These are phyloP conservation scores for Eptesicus fuscus DNA, from an alignment of 2,113 vertebrate genomes.

Conservation along the genomic window DNA sequence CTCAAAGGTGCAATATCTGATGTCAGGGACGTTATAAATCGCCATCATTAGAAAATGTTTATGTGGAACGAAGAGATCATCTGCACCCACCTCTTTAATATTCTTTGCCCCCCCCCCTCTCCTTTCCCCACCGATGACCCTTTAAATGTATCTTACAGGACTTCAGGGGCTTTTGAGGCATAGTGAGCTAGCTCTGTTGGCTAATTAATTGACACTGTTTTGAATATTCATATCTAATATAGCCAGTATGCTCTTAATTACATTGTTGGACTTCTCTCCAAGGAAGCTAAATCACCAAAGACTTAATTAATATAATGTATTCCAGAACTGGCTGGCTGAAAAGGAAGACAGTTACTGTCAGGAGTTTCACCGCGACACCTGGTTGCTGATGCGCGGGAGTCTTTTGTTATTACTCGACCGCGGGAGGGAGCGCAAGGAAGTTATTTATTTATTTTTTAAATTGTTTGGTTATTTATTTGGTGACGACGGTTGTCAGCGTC, in stretches of 20 bases:
- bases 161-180: slow-evolving; percentile 85
- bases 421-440: slow-evolving; percentile 82
- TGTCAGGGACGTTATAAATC: slow-evolving; percentile 84
- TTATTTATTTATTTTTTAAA: slow-evolving; percentile 80
- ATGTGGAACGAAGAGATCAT: slow-evolving; percentile 80
- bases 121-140: slow-evolving; percentile 87
- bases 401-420: slow-evolving; percentile 88
- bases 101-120: slow-evolving; percentile 71
- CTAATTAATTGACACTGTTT: slow-evolving; percentile 99
- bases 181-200: slow-evolving; percentile 89
- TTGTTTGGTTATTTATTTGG: slow-evolving; percentile 39
- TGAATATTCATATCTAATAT: slow-evolving; percentile 99
- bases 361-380: slow-evolving; percentile 96
- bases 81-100: slow-evolving; percentile 85
- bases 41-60: slow-evolving; percentile 84
- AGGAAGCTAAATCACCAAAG: slow-evolving; percentile 99
- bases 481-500: background rate
- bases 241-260: slow-evolving; percentile 98
- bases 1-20: slow-evolving; percentile 71
- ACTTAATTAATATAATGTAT: slow-evolving; percentile 99
- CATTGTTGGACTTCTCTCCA: slow-evolving; percentile 98
- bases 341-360: slow-evolving; percentile 94
- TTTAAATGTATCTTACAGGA: slow-evolving; percentile 91
- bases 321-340: slow-evolving; percentile 93
- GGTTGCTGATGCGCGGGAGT: slow-evolving; percentile 88